A percentile compares a stretch with the other conserved stretches of the same genome.
phyloP scores from a whole-genome alignment of 2,113 vertebrate genomes.

The Indicator indicator region DNA sequence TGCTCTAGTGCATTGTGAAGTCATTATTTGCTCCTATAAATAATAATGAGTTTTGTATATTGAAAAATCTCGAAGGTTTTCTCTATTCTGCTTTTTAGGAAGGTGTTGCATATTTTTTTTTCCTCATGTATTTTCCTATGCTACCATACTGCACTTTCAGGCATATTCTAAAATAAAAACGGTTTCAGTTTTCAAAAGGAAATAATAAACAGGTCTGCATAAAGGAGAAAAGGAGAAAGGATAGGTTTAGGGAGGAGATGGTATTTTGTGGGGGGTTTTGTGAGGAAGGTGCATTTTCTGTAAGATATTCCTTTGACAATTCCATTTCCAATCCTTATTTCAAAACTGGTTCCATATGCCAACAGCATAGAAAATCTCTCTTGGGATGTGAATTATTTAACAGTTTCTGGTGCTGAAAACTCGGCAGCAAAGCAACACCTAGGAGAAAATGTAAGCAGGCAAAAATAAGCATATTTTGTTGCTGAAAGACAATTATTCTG shows the following conservation, averaged over 20 bases:
- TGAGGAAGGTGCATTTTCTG: not conserved
- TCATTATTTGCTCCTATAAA: constrained; percentile 17
- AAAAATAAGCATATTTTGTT: not conserved
- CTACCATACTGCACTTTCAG: not conserved
- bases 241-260: not conserved
- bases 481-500: not conserved
- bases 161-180: not conserved
- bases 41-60: not conserved
- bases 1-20: not conserved
- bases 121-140: not conserved
- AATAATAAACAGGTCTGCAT: not conserved
- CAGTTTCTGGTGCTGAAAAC: constrained; percentile 48
- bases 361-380: constrained; percentile 22
- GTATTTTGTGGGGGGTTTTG: not conserved
- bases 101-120: fast-evolving
- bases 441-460: not conserved
- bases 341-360: constrained; percentile 42
- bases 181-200: not conserved
- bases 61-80: not conserved
- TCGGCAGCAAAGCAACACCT: constrained; percentile 40
- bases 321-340: not conserved
- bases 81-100: not conserved
- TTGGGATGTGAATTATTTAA: constrained; percentile 63
- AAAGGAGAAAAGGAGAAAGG: not conserved
- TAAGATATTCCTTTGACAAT: constrained; percentile 26